Evolutionary conservation across 2,797 vertebrate species (phyloP), one percentile per base, ranked within the genome.

Genomic region (Clarias laeviceps): DNA sequence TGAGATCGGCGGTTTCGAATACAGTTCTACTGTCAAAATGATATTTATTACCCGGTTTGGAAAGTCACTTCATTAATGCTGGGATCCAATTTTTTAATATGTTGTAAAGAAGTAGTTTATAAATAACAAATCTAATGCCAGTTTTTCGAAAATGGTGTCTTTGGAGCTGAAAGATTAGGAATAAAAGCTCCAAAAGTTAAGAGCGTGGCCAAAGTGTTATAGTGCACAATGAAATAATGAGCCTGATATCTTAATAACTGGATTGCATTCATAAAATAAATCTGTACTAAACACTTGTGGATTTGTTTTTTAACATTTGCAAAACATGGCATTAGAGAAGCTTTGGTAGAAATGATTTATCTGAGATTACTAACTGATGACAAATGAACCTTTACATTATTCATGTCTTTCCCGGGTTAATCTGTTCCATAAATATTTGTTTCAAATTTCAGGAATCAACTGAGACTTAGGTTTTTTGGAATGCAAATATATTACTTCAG

Each of bases 401-500:
- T 56, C 32, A 11, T 18, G 50, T 9, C 40, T 12, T 4, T 22
- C 5, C 1, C 62, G 40, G 70, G 18, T 24, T 65, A 65, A 50
- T 40, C 59, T 11, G 37, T 29, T 80, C 5, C 2, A 7, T 65
- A 80, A 80, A 80, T 80, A 65, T 80, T 80, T 50, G 62, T 80
- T 29, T 54, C 7, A 8, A 80, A 66, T 66, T 32, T 24, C 37
- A 70, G 24, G 64, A 59, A 62, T 74, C 45, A 74, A 74, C 24
- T 45, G 77, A 84, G 72, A 29, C 29, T 27, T 80, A 8, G 32
- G 66, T 64, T 11, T 54, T 73, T 45, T 32, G 78, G 82, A 82
- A 83, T 81, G 54, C 70, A 62, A 54, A 64, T 57, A 62, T 1
- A 89, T 72, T 27, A 37, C 34, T 14, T 78, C 45, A 50, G 62